These are phyloP conservation scores for Chloroclysta siterata DNA, from an alignment of 2,888 invertebrate species.

Conservation along the genomic window DNA sequence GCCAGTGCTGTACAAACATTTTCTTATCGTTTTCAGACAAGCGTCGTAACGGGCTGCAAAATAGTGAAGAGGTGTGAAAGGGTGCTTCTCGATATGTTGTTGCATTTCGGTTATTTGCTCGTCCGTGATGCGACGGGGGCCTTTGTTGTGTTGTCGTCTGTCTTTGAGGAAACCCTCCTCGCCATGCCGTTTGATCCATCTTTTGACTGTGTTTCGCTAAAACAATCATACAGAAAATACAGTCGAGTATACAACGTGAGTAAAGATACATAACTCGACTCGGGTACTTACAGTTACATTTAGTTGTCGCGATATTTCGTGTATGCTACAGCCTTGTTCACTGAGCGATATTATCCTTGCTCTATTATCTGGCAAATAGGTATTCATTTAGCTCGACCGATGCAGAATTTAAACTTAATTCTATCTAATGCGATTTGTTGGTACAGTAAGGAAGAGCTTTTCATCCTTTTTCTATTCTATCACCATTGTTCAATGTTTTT, in stretches of 20 bases:
- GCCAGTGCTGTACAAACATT: constrained; percentile 1
- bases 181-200: constrained; percentile 5
- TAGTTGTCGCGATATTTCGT: constrained; percentile 2
- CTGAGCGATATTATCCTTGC: not conserved
- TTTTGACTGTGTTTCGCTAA: constrained; percentile 5
- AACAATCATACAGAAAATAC: not conserved
- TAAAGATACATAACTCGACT: not conserved
- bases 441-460: not conserved
- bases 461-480: not conserved
- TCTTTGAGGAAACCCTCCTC: constrained; percentile 1
- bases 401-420: not conserved
- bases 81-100: not conserved
- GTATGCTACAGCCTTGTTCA: constrained; percentile 4
- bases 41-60: constrained; percentile 1
- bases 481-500: not conserved
- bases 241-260: not conserved
- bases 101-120: not conserved
- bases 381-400: not conserved
- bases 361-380: constrained; percentile 4
- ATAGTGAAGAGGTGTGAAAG: constrained; percentile 2
- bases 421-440: not conserved
- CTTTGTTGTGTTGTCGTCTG: constrained; percentile 1
- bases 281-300: not conserved
- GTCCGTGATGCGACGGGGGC: not conserved
- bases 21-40: not conserved